Conservation (phyloP, 2,797 vertebrate genomes). For the Epinephelus coioides region DNA sequence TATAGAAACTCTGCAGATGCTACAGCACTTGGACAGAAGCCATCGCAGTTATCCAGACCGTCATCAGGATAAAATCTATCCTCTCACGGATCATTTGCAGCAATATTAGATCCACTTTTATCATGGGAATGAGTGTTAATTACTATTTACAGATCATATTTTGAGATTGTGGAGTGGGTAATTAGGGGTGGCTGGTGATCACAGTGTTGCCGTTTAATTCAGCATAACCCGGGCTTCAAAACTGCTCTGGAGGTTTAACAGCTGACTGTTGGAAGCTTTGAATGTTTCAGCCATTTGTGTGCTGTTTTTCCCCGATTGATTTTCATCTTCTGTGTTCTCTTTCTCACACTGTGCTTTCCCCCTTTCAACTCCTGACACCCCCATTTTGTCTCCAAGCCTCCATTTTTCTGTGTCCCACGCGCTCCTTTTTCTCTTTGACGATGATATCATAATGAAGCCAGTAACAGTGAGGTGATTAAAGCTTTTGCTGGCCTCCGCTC, state of each 20-base stretch:
- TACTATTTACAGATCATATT: conserved; percentile 68
- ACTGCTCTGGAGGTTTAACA: conserved; percentile 28
- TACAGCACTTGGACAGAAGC: conserved; percentile 30
- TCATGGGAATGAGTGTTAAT: conserved; percentile 56
- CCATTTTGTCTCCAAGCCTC: conserved; percentile 29
- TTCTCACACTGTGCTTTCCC: neutral
- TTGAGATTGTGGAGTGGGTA: conserved; percentile 56
- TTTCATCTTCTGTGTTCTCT: conserved; percentile 30
- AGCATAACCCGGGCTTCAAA: conserved; percentile 18
- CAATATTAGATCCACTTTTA: conserved; percentile 40
- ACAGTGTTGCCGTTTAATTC: conserved; percentile 21
- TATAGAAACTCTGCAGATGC: conserved; percentile 24
- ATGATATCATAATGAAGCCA: conserved; percentile 63
- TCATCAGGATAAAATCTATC: conserved; percentile 39
- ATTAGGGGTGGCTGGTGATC: conserved; percentile 51
- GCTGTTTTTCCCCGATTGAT: conserved; percentile 9
- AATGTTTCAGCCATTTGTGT: conserved; percentile 28
- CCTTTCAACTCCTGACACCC: conserved; percentile 9
- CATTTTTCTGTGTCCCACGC: conserved; percentile 36
- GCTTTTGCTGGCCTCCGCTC: conserved; percentile 45
- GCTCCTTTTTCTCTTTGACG: conserved; percentile 30
- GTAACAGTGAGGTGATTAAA: conserved; percentile 69
- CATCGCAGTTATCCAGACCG: conserved; percentile 46
- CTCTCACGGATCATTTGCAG: conserved; percentile 44
- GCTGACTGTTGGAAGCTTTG: conserved; percentile 21